These are phyloP conservation scores for Podilymbus podiceps DNA, from an alignment of 2,113 vertebrate genomes.

Conservation along the genomic window DNA sequence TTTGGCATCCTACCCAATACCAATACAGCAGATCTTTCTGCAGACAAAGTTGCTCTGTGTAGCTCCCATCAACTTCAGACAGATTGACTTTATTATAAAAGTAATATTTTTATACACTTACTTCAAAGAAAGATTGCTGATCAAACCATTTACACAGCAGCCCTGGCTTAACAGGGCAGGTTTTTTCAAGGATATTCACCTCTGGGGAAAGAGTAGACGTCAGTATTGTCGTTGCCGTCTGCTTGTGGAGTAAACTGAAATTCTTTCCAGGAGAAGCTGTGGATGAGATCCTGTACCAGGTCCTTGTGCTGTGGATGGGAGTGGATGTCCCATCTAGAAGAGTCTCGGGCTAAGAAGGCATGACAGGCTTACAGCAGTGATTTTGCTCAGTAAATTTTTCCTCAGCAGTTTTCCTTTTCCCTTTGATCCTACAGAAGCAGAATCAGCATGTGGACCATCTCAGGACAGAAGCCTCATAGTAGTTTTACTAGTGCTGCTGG, in stretches of 20 bases:
- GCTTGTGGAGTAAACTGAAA: background rate
- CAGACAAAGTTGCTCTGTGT: background rate
- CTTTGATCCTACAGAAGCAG: background rate
- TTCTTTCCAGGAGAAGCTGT: background rate
- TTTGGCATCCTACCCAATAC: background rate
- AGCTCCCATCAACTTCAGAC: background rate
- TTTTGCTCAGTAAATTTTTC: background rate
- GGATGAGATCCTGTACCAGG: background rate
- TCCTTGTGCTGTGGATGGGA: background rate
- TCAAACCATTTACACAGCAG: background rate
- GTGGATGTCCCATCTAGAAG: background rate
- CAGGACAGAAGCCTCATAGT: background rate
- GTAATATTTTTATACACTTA: background rate
- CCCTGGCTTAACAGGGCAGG: background rate
- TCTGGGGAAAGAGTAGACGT: background rate
- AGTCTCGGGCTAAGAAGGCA: background rate
- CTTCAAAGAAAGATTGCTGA: background rate
- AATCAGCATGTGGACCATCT: background rate
- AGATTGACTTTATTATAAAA: background rate
- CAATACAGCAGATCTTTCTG: background rate
- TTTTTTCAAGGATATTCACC: background rate
- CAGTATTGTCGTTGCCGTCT: background rate
- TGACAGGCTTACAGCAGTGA: background rate
- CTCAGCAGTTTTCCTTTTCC: background rate
- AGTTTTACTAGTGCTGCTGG: background rate